phyloP scores from a whole-genome alignment of 2,888 invertebrate genomes.

The Nephrotoma flavescens region DNA sequence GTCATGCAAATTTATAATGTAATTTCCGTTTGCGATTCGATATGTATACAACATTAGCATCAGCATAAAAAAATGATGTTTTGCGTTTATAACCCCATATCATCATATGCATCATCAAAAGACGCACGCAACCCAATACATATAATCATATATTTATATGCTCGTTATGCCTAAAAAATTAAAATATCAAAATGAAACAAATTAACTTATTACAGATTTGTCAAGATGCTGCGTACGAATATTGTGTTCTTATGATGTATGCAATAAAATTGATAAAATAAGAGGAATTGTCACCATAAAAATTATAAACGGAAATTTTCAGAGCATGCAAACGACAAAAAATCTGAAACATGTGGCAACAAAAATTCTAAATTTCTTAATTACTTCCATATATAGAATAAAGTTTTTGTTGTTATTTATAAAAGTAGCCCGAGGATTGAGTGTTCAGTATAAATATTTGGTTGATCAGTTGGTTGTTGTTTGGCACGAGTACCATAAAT shows the following conservation, averaged over 20 bases:
- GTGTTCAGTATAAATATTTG: too few relatives aligned
- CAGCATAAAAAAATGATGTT: not conserved
- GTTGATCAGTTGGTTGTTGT: too few relatives aligned
- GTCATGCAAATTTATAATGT: not conserved
- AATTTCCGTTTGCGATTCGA: not conserved
- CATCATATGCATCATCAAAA: not conserved
- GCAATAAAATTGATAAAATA: not conserved
- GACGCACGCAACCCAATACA: not conserved
- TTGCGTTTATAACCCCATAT: not conserved
- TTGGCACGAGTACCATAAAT: too few relatives aligned
- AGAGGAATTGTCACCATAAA: not conserved
- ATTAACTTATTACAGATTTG: not conserved
- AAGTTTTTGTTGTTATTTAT: too few relatives aligned
- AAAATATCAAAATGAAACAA: not conserved
- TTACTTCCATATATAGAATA: not conserved
- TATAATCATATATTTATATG: not conserved
- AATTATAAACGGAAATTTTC: not conserved
- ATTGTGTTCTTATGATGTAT: not conserved
- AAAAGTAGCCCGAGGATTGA: too few relatives aligned
- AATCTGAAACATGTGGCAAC: not conserved
- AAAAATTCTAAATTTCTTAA: not conserved
- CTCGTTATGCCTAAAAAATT: not conserved
- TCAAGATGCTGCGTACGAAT: not conserved
- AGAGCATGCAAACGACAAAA: not conserved
- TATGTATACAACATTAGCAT: not conserved